These are phyloP conservation scores for Amphimallon solstitiale DNA, from an alignment of 2,888 invertebrate species.

Conservation along the genomic window DNA sequence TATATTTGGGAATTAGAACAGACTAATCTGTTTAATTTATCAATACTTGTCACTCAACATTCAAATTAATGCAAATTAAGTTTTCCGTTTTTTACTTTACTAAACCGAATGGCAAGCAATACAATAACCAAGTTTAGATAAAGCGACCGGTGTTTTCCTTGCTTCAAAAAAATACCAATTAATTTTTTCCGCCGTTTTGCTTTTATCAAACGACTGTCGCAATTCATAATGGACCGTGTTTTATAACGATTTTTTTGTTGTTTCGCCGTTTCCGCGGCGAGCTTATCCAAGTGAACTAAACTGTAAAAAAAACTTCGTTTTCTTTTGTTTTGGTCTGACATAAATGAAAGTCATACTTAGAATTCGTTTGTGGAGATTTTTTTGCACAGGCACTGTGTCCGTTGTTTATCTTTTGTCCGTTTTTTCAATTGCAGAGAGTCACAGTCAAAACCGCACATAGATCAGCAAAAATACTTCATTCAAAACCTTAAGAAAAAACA, in stretches of 20 bases:
- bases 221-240: conserved; percentile 13
- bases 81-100: too few relatives aligned
- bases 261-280: not conserved
- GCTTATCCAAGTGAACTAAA: conserved; percentile 8
- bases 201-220: conserved; percentile 3
- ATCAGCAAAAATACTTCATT: too few relatives aligned
- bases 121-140: not conserved
- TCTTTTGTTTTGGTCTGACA: conserved; percentile 17
- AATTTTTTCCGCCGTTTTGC: not conserved
- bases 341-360: conserved; percentile 7
- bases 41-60: too few relatives aligned
- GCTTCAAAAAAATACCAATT: not conserved
- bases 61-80: too few relatives aligned
- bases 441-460: too few relatives aligned
- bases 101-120: too few relatives aligned
- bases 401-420: not conserved
- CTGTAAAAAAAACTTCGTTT: conserved; percentile 8
- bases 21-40: too few relatives aligned
- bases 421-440: not conserved
- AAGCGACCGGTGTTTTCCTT: not conserved
- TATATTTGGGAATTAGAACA: too few relatives aligned
- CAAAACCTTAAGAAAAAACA: too few relatives aligned
- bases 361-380: not conserved
- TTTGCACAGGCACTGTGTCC: not conserved
- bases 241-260: not conserved